These are phyloP conservation scores for Macroramphosus scolopax DNA, from an alignment of 2,797 vertebrate genomes.

Conservation along the genomic window DNA sequence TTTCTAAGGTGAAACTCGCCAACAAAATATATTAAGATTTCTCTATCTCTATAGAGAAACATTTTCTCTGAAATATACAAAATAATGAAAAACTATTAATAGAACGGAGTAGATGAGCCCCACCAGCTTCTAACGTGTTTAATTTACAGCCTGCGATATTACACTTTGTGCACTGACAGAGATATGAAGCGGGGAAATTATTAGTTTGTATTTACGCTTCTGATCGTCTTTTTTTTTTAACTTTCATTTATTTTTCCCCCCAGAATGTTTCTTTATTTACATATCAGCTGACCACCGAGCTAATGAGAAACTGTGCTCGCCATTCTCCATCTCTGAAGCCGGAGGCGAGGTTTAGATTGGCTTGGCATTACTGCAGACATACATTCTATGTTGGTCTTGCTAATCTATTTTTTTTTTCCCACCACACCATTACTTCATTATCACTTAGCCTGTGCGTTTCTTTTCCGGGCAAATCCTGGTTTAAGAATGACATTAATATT, in stretches of 20 bases:
- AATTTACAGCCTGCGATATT: too few species aligned
- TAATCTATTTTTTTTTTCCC: slow-evolving; percentile 9
- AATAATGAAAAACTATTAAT: slow-evolving; percentile 21
- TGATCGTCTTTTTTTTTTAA: slow-evolving; percentile 31
- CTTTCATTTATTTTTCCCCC: slow-evolving; percentile 31
- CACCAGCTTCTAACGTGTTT: slow-evolving; percentile 27
- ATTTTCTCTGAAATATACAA: too few species aligned
- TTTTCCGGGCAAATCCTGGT: slow-evolving; percentile 16
- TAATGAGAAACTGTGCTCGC: slow-evolving; percentile 64
- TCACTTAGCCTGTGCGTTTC: slow-evolving; percentile 20
- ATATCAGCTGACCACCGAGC: slow-evolving; percentile 35
- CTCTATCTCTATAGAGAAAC: too few species aligned
- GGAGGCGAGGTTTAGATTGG: slow-evolving; percentile 50
- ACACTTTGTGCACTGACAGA: slow-evolving; percentile 27
- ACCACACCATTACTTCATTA: slow-evolving; percentile 39
- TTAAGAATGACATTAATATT: slow-evolving; percentile 12
- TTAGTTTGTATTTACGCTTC: too few species aligned
- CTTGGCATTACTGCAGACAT: slow-evolving; percentile 6
- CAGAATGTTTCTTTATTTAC: slow-evolving; percentile 48
- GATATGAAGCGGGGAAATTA: slow-evolving; percentile 43
- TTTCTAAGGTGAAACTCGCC: too few species aligned
- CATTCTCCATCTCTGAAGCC: slow-evolving; percentile 49
- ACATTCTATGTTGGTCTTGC: slow-evolving; percentile 24
- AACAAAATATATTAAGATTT: too few species aligned
- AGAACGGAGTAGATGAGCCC: slow-evolving; percentile 39